A percentile compares a stretch with the other conserved stretches of the same genome.
phyloP scores from a whole-genome alignment of 2,888 invertebrate genomes.

The Griposia aprilina region DNA sequence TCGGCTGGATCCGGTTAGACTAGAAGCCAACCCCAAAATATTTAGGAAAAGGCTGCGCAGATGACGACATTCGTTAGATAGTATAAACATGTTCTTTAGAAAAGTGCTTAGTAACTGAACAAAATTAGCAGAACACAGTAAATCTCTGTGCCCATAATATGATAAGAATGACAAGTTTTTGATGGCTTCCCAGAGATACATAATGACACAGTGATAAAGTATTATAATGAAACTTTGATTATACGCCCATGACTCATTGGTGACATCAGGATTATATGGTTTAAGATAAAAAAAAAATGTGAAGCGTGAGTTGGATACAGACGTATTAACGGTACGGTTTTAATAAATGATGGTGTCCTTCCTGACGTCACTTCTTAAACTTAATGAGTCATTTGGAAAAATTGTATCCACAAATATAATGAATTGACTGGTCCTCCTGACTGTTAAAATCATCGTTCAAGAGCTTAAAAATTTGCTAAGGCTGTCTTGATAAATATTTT shows the following conservation, averaged over 20 bases:
- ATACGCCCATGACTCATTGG: constrained; percentile 36
- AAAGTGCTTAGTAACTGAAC: constrained; percentile 38
- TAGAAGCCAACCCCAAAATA: too few relatives aligned
- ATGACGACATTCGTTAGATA: not conserved
- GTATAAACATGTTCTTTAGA: not conserved
- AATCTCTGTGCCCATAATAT: constrained; percentile 49
- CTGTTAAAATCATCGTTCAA: not conserved
- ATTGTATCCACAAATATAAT: not conserved
- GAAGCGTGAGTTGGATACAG: not conserved
- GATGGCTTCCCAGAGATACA: constrained; percentile 52
- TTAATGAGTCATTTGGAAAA: not conserved
- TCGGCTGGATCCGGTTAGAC: too few relatives aligned
- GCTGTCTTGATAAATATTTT: not conserved
- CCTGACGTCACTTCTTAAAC: not conserved
- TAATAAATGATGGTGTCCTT: not conserved
- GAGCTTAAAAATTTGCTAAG: not conserved
- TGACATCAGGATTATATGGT: constrained; percentile 54
- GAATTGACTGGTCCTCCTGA: not conserved
- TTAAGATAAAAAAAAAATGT: constrained; percentile 44
- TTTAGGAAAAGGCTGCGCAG: too few relatives aligned
- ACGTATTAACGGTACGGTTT: not conserved
- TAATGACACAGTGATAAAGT: constrained; percentile 52
- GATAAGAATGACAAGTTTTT: constrained; percentile 51
- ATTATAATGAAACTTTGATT: constrained; percentile 56
- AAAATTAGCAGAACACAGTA: constrained; percentile 38